Percentiles rank a stretch among this genome's conserved stretches.
phyloP scores from a whole-genome alignment of 2,113 vertebrate species.

The Ceyx margarethae region DNA sequence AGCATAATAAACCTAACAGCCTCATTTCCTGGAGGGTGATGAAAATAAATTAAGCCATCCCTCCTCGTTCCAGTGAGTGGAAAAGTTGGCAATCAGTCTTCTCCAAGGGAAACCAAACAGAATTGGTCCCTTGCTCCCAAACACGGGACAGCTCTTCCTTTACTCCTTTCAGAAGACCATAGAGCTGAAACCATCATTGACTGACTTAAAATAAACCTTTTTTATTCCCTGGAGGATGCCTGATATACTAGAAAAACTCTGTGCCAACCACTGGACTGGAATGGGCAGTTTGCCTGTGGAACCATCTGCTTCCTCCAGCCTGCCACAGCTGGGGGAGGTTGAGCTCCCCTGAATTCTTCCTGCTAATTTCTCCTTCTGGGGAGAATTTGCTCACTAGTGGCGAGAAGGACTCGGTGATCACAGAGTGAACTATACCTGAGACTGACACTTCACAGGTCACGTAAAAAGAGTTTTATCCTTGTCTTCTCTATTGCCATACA shows the following conservation, averaged over 20 bases:
- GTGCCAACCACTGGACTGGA: neutral
- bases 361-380: neutral
- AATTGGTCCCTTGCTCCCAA: neutral
- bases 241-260: neutral
- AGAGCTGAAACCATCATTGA: neutral
- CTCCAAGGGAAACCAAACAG: conserved; percentile 12
- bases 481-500: neutral
- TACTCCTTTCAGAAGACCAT: neutral
- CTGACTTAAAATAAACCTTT: neutral
- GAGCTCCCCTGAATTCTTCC: neutral
- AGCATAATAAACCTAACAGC: conserved; percentile 20
- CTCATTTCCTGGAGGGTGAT: conserved; percentile 34
- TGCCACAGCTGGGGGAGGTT: neutral
- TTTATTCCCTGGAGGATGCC: neutral
- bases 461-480: neutral
- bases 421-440: neutral
- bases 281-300: neutral
- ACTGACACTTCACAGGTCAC: neutral
- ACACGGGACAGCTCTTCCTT: neutral
- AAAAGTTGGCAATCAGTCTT: neutral
- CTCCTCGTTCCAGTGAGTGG: neutral
- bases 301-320: neutral
- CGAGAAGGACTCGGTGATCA: neutral
- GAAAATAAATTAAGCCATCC: conserved; percentile 29
- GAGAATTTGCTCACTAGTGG: neutral